Evolutionary conservation across 2,888 invertebrate species (phyloP), one percentile per base, ranked within the genome.

Genomic region (Sesamia inferens): DNA sequence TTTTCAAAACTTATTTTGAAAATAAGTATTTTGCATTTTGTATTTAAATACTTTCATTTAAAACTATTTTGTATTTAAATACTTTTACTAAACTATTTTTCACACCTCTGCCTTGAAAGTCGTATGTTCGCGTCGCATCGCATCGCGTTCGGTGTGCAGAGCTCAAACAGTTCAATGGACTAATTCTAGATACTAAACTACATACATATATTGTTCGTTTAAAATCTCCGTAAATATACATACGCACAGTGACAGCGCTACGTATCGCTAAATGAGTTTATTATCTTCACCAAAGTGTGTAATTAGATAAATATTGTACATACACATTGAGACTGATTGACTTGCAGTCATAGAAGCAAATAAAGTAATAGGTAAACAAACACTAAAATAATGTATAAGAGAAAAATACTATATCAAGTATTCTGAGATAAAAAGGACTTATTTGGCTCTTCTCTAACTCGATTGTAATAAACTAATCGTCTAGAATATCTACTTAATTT

Each of bases 171-270:
- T 59, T 75, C 89, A 92, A 92, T 88, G 84, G 88, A 87, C 92
- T 93, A 93, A 89, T 85, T 78, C 89, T 91, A 92, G 83, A 87
- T 93, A 92, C 88, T 89, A 90, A 90, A 85, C 90, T 93, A 93
- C 87, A 62, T 93, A 93, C 87, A 62, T 80, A 76, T 84, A 87
- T 93, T 93, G 94, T 93, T 94, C 93, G 89, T 91, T 82, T 90
- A 91, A 88, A 93, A 92, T 93, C 92, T 91, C 90, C 86, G 88
- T 90, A 90, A 91, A 91, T 91, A 90, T 92, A 92, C 88, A 92
- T 86, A 91, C 88, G 87, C 89, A 90, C 88, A 88, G 79, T 80
- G 82, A 84, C 80, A 84, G 63, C 78, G 79, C 86, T 83, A 84
- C 69, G 81, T 84, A 83, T 84, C 81, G 66, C 81, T 70, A 78